Percentiles rank a stretch among this genome's conserved stretches.
phyloP scores from a whole-genome alignment of 2,113 vertebrate species.

The Sylvilagus bachmani region DNA sequence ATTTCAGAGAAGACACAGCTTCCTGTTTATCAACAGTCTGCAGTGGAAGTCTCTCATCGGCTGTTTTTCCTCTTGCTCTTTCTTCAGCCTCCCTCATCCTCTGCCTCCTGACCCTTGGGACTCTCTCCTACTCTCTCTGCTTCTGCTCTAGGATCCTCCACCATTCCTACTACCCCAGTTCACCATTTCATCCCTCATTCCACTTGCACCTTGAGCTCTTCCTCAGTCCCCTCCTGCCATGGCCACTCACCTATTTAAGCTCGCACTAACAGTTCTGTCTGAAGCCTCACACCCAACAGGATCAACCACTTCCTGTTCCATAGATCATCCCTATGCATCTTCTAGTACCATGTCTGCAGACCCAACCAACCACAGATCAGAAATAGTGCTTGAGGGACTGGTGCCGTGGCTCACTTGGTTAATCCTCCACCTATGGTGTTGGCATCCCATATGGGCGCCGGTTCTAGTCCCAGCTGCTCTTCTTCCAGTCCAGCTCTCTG shows the following conservation, averaged over 20 bases:
- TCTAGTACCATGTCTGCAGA: no score
- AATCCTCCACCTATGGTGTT: no score
- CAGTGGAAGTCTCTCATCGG: neutral
- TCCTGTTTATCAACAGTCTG: neutral
- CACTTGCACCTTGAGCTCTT: neutral
- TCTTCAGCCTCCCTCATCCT: neutral
- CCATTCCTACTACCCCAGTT: neutral
- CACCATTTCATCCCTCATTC: neutral
- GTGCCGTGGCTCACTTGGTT: no score
- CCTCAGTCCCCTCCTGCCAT: neutral
- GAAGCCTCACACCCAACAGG: neutral
- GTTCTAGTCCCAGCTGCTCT: no score
- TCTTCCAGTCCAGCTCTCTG: no score
- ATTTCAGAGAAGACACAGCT: conserved; percentile 28
- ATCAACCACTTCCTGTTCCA: neutral
- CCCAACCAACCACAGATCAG: neutral
- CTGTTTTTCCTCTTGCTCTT: neutral
- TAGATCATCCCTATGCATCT: no score
- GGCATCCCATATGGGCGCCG: no score
- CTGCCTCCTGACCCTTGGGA: neutral
- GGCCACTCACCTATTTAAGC: neutral
- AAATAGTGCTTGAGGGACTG: no score
- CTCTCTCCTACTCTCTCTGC: neutral
- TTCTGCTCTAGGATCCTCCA: neutral
- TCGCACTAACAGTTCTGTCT: neutral